Conservation (phyloP, 2,113 vertebrate genomes). For the Colaptes auratus region DNA sequence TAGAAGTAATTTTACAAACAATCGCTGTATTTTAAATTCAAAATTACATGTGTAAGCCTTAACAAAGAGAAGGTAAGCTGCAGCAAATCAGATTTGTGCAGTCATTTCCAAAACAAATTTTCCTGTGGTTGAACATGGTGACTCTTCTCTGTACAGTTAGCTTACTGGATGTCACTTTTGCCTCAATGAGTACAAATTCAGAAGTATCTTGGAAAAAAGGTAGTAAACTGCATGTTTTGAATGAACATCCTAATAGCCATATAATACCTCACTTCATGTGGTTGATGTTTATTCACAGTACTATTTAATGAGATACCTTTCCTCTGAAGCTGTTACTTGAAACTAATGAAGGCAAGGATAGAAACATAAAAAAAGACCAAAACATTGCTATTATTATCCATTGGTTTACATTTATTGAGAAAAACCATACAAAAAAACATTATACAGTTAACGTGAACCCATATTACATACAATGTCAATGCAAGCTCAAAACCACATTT, state of each 20-base stretch:
- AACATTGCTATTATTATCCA: conserved; percentile 64
- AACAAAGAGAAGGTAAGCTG: not conserved
- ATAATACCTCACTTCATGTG: not conserved
- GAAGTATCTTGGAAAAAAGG: not conserved
- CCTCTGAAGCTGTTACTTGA: not conserved
- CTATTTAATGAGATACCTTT: not conserved
- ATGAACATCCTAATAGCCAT: not conserved
- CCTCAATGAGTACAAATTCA: not conserved
- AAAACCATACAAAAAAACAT: conserved; percentile 78
- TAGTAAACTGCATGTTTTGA: not conserved
- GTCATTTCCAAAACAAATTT: not conserved
- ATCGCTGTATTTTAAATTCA: not conserved
- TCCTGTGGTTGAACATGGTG: not conserved
- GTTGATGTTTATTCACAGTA: not conserved
- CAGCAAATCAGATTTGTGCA: not conserved
- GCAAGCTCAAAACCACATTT: conserved; percentile 81
- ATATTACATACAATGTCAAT: conserved; percentile 81
- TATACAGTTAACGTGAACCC: conserved; percentile 72
- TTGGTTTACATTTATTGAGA: conserved; percentile 82
- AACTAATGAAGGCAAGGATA: not conserved
- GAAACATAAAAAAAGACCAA: conserved; percentile 56
- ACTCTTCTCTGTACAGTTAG: not conserved
- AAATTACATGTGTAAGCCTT: not conserved
- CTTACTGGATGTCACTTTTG: not conserved
- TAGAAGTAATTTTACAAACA: not conserved